phyloP scores from a whole-genome alignment of 1,140 invertebrate genomes.

The Drosophila arizonae region DNA sequence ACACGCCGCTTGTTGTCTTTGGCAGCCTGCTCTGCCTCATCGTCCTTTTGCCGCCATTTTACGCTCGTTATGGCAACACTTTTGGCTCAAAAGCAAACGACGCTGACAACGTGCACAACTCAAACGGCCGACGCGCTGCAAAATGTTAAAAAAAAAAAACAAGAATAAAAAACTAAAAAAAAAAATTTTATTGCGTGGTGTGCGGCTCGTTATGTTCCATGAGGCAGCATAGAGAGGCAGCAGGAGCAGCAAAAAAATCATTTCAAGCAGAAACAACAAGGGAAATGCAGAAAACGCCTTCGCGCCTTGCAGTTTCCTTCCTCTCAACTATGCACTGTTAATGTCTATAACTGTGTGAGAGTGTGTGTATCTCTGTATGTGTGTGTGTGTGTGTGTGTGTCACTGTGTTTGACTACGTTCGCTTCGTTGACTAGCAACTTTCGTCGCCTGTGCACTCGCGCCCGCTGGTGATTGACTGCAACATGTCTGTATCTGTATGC shows the following conservation, averaged over 20 bases:
- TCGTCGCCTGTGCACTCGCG: slow-evolving; percentile 62
- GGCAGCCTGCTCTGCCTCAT: slow-evolving; percentile 34
- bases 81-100: slow-evolving; percentile 78
- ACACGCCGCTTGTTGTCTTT: slow-evolving; percentile 71
- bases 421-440: slow-evolving; percentile 76
- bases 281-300: slow-evolving; percentile 76
- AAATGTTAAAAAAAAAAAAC: slow-evolving; percentile 37
- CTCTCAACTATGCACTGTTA: slow-evolving; percentile 4
- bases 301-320: slow-evolving; percentile 55
- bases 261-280: slow-evolving; percentile 78
- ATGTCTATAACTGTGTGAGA: slow-evolving; percentile 9
- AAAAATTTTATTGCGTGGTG: slow-evolving; percentile 48
- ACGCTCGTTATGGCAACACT: slow-evolving; percentile 80
- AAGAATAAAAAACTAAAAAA: slow-evolving; percentile 30
- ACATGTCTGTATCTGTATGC: slow-evolving; percentile 54
- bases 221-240: slow-evolving; percentile 28
- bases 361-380: slow-evolving; percentile 9
- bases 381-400: slow-evolving; percentile 48
- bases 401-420: slow-evolving; percentile 68
- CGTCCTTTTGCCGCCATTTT: slow-evolving; percentile 79
- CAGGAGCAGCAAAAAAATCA: slow-evolving; percentile 58
- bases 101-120: slow-evolving; percentile 53
- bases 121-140: slow-evolving; percentile 58
- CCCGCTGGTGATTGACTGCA: slow-evolving; percentile 74
- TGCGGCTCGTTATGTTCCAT: slow-evolving; percentile 56